phyloP scores from a whole-genome alignment of 2,797 vertebrate species.

The Girardinus metallicus region DNA sequence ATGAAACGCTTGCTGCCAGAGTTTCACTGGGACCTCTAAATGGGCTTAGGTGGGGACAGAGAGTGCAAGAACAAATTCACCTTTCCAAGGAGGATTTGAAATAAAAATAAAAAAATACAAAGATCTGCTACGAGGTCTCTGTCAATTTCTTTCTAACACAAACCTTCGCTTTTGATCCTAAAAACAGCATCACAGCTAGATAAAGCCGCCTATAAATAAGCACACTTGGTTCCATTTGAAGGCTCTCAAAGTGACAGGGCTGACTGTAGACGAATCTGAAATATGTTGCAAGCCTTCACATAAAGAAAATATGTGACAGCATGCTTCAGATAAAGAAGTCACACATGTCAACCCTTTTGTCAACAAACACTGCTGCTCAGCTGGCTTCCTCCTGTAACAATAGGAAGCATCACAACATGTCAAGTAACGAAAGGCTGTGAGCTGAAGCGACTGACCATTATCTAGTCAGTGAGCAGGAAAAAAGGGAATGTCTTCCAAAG shows the following conservation, averaged over 20 bases:
- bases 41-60: conserved; percentile 34
- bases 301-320: conserved; percentile 33
- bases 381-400: conserved; percentile 7
- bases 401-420: conserved; percentile 24
- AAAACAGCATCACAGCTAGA: conserved; percentile 58
- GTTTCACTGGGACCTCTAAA: conserved; percentile 40
- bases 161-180: conserved; percentile 53
- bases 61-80: conserved; percentile 27
- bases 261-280: conserved; percentile 46
- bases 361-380: conserved; percentile 29
- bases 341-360: conserved; percentile 24
- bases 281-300: conserved; percentile 43
- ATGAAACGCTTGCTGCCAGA: conserved; percentile 64
- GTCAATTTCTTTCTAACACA: conserved; percentile 42
- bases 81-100: conserved; percentile 18
- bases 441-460: conserved; percentile 13
- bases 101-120: conserved; percentile 18
- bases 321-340: conserved; percentile 22
- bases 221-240: conserved; percentile 47
- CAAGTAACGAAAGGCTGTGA: conserved; percentile 23
- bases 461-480: not conserved
- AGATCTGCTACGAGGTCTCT: conserved; percentile 25
- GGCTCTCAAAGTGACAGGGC: conserved; percentile 40
- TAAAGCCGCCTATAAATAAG: conserved; percentile 70
- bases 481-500: conserved; percentile 5